Base-by-base conservation (phyloP, 2,113 vertebrate genomes). In the Hepsetus odoe region DNA sequence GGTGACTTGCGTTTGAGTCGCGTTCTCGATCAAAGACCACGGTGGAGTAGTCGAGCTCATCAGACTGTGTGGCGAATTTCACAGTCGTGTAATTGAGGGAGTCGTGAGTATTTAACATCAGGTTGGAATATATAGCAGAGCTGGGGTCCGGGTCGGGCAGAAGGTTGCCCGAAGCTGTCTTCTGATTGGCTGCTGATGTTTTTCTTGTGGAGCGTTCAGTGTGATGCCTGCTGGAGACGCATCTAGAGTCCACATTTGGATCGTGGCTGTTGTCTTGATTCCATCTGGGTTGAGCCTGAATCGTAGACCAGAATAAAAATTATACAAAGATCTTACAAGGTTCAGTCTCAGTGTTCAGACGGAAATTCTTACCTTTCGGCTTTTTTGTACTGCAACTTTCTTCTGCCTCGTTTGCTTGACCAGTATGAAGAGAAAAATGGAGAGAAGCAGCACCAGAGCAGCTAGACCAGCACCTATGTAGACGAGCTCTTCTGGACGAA, bases 401-500 rank as follows among this genome's bases (percentile, higher is more conserved):
- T 2, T 75, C 49, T 77, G 16, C 12, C 79, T 84, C 59, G 33
- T 81, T 59, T 80, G 53, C 82, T 40, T 88, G 49, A 85, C 82
- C 49, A 87, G 83, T 13, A 85, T 73, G 5, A 87, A 22, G 20
- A 90, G 30, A 8, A 62, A 26, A 0, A 65, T 5, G 0, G 46
- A 76, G 24, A 87, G 69, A 22, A 69, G 18, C 32, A 88, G 42
- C 46, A 81, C 2, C 13, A 79, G 55, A 12, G 58, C 22, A 0
- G 70, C 74, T 0, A 91, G 81, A 73, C 81, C 61, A 11, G 40
- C 73, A 59, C 84, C 82, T 0, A 82, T 69, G 11, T 77, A 88
- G 33, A 88, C 0, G 28, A 79, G 16, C 7, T 0, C 75, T 7
- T n/a, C 90, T 91, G 83, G 30, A 86, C n/a, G 75, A 38, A 53